Evolutionary conservation across 2,888 invertebrate genomes (phyloP).

Genomic region (Xanthia togata): DNA sequence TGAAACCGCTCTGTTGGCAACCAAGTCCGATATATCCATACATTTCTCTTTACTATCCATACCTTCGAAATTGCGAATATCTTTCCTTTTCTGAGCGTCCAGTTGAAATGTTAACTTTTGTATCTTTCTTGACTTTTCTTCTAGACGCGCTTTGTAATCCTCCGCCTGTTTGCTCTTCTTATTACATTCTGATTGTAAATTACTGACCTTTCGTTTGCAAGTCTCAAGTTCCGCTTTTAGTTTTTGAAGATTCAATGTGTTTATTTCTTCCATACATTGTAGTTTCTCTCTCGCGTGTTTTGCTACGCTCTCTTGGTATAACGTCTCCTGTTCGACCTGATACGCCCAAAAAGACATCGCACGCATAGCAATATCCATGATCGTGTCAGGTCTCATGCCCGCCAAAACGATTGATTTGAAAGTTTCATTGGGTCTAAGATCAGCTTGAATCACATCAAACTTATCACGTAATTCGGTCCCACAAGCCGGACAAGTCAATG

Average conservation of each 20-base stretch:
- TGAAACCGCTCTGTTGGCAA: slow-evolving; percentile 80
- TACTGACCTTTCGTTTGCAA: slow-evolving; percentile 84
- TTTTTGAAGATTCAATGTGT: slow-evolving; percentile 84
- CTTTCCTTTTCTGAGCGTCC: slow-evolving; percentile 84
- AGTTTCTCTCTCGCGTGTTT: slow-evolving; percentile 87
- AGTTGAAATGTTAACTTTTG: slow-evolving; percentile 87
- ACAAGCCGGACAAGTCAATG: slow-evolving; percentile 88
- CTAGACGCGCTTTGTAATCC: slow-evolving; percentile 83
- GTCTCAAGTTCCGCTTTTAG: slow-evolving; percentile 87
- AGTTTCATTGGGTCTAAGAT: slow-evolving; percentile 88
- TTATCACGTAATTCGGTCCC: slow-evolving; percentile 87
- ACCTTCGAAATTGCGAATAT: slow-evolving; percentile 77
- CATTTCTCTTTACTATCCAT: slow-evolving; percentile 80
- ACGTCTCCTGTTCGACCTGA: slow-evolving; percentile 88
- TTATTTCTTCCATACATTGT: slow-evolving; percentile 86
- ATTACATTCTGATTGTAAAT: slow-evolving; percentile 84
- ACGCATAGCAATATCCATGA: slow-evolving; percentile 90
- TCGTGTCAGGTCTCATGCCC: slow-evolving; percentile 88
- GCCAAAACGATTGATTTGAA: slow-evolving; percentile 89
- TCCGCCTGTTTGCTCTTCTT: slow-evolving; percentile 87
- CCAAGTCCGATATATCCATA: slow-evolving; percentile 85
- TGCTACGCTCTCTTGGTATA: slow-evolving; percentile 87
- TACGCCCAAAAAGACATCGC: slow-evolving; percentile 90
- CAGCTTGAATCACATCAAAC: slow-evolving; percentile 89
- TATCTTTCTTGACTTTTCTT: slow-evolving; percentile 86